These are phyloP conservation scores for Oryzias dopingdopingensis DNA, from an alignment of 2,797 vertebrate species.

Conservation along the genomic window DNA sequence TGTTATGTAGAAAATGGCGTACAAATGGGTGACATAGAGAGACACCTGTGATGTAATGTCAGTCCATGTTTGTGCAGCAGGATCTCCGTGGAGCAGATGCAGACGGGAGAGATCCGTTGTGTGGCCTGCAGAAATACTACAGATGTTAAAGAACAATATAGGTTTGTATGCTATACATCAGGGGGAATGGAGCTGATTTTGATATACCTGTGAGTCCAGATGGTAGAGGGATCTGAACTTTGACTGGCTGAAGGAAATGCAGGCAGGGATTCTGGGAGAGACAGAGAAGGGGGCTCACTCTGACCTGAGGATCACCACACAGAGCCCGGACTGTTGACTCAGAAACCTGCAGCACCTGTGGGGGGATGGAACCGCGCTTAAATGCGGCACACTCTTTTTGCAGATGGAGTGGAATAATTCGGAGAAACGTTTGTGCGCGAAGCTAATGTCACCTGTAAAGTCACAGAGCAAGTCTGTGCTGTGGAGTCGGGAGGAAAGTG, in stretches of 20 bases:
- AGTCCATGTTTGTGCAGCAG: slow-evolving; percentile 84
- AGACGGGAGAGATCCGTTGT: slow-evolving; percentile 84
- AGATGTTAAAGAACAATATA: slow-evolving; percentile 5
- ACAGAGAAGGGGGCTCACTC: slow-evolving; percentile 84
- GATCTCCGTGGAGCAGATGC: slow-evolving; percentile 85
- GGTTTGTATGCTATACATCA: not conserved
- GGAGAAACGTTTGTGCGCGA: not conserved
- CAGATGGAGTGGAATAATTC: not conserved
- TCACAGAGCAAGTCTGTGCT: slow-evolving; percentile 76
- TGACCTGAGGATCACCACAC: slow-evolving; percentile 70
- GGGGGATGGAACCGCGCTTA: not conserved
- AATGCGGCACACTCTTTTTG: not conserved
- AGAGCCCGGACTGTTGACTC: slow-evolving; percentile 75
- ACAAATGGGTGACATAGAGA: slow-evolving; percentile 88
- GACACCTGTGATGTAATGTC: slow-evolving; percentile 89
- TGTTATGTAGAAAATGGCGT: slow-evolving; percentile 89
- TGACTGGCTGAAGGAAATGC: slow-evolving; percentile 87
- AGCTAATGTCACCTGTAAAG: slow-evolving; percentile 81
- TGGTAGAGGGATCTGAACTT: slow-evolving; percentile 91
- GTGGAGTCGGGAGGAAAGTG: slow-evolving; percentile 87
- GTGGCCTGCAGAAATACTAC: slow-evolving; percentile 73
- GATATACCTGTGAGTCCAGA: slow-evolving; percentile 84
- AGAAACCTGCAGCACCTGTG: slow-evolving; percentile 85
- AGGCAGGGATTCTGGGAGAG: slow-evolving; percentile 83
- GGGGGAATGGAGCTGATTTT: not conserved